A percentile compares a stretch with the other conserved stretches of the same genome.
Conservation (phyloP, 2,113 vertebrate species). For the Spilogale gracilis region DNA sequence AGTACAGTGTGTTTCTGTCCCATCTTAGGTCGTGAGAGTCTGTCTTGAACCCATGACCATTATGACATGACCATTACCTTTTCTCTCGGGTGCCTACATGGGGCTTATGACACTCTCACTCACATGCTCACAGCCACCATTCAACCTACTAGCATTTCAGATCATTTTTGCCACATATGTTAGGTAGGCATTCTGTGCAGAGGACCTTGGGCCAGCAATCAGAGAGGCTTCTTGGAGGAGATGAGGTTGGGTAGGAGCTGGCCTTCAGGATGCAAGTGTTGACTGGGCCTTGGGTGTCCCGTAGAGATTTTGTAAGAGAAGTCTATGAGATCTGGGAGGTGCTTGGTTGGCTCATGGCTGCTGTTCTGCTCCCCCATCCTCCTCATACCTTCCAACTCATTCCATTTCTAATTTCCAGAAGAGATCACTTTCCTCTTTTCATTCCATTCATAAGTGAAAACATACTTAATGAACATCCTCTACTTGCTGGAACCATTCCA, state of each 20-base stretch:
- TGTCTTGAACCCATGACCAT: background rate
- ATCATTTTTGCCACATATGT: background rate
- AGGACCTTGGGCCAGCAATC: background rate
- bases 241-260: background rate
- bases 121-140: background rate
- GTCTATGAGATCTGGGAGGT: background rate
- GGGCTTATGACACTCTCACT: background rate
- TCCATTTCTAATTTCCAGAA: background rate
- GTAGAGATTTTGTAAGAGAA: background rate
- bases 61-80: background rate
- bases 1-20: background rate
- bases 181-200: background rate
- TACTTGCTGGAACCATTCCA: background rate
- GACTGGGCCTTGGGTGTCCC: background rate
- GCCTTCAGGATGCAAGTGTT: background rate
- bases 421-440: background rate
- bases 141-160: background rate
- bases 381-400: background rate
- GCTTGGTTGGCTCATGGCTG: background rate
- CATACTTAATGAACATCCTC: background rate
- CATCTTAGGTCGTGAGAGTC: background rate
- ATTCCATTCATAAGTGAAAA: background rate
- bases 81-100: rapidly evolving
- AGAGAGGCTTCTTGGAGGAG: background rate
- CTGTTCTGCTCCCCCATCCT: background rate